Base-by-base conservation (phyloP, 2,113 vertebrate species). In the Pleuronectes platessa region DNA sequence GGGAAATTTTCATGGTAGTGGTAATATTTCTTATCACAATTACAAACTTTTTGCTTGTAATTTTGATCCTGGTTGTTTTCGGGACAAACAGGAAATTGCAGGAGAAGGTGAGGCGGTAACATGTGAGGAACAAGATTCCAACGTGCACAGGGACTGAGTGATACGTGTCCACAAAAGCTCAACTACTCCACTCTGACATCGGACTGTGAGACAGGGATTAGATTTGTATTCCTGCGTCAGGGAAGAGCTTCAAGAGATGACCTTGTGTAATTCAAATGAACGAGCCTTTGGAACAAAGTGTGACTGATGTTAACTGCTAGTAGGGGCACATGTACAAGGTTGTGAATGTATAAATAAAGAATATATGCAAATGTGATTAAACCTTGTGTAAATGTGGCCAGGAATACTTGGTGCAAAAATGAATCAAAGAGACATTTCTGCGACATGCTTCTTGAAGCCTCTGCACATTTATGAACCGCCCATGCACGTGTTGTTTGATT, bases 271-370 rank as follows among this genome's bases (percentile, higher is more conserved):
- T 53, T 60, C 17, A 68, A 66, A 65, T 60, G 11, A 81, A 45
- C 11, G 47, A 62, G 40, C 0, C 47, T 18, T 51, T 51, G 47
- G 47, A 17, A 75, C 40, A 76, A 62, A 61, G 74, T 68, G 69
- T 81, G 71, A 79, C 65, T 12, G 45, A 66, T 54, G 62, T 54
- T 81, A 71, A 71, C 65, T 45, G 37, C 55, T 27, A 62, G 42
- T 67, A 68, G 60, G 27, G 15, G 17, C 17, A 73, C 24, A 59
- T 61, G 61, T 64, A 60, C 31, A 4, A 63, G 20, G 67, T 17
- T 68, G 62, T 60, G n/a, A 37, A 23, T 62, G 40, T 35, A 27
- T 71, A 75, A 31, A 76, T 65, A 17, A 51, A 51, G 47, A 51
- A 17, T 51, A 13, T 42, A 42, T 42, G 40, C 40, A 13, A 49